A percentile compares a stretch with the other conserved stretches of the same genome.
Conservation (phyloP, 2,888 invertebrate species). For the Chydorus sphaericus region DNA sequence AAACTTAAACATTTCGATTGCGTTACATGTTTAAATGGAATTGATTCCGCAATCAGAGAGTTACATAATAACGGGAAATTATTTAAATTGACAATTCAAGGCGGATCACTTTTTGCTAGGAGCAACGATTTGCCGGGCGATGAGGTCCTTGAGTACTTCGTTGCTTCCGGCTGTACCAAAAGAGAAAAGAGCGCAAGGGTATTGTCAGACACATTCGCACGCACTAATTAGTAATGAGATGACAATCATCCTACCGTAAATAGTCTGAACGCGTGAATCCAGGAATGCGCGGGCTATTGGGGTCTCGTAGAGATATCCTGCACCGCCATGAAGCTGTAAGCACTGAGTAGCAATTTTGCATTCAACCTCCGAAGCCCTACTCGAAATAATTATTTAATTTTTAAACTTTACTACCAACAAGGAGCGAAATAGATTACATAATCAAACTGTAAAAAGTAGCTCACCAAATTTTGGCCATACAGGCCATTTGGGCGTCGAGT, state of each 20-base stretch:
- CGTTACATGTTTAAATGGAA: too few relatives aligned
- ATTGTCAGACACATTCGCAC: too few relatives aligned
- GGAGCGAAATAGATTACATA: neutral
- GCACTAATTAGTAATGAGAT: too few relatives aligned
- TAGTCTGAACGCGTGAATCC: slow-evolving; percentile 31
- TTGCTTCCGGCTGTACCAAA: too few relatives aligned
- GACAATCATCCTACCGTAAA: too few relatives aligned
- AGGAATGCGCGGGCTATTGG: slow-evolving; percentile 30
- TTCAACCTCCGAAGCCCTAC: slow-evolving; percentile 29
- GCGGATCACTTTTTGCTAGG: neutral
- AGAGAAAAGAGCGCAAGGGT: too few relatives aligned
- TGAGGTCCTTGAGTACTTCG: slow-evolving; percentile 35
- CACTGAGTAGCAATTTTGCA: slow-evolving; percentile 29
- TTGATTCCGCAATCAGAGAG: too few relatives aligned
- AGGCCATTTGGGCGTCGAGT: slow-evolving; percentile 29
- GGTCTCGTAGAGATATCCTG: slow-evolving; percentile 35
- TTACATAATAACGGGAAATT: too few relatives aligned
- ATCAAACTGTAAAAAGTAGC: neutral
- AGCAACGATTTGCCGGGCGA: slow-evolving; percentile 27
- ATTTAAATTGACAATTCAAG: too few relatives aligned
- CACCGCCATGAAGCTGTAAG: slow-evolving; percentile 33
- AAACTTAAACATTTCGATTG: too few relatives aligned
- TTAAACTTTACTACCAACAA: neutral
- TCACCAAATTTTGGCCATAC: slow-evolving; percentile 34
- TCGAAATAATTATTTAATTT: slow-evolving; percentile 11